phyloP scores from a whole-genome alignment of 2,113 vertebrate genomes.

The Psophia crepitans region DNA sequence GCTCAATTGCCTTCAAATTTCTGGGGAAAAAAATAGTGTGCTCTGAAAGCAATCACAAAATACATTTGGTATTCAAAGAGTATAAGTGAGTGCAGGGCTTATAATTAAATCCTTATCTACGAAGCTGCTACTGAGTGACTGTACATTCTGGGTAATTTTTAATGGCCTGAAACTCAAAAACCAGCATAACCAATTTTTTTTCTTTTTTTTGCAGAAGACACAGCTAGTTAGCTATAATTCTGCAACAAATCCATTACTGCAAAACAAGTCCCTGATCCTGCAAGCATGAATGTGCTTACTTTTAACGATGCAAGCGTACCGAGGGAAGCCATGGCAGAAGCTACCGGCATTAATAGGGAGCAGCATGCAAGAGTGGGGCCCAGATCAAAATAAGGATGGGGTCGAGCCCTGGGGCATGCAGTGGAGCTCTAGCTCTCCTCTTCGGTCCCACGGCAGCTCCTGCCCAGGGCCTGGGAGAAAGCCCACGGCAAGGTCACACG shows the following conservation, averaged over 20 bases:
- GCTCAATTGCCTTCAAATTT: conserved; percentile 68
- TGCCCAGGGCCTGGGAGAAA: background rate
- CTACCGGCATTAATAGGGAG: fast-evolving
- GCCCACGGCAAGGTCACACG: background rate
- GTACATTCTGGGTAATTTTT: conserved; percentile 66
- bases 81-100: conserved; percentile 62
- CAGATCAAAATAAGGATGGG: background rate
- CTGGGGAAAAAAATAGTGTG: conserved; percentile 35
- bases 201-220: conserved; percentile 16
- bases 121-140: conserved; percentile 58
- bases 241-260: conserved; percentile 61
- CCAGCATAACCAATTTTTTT: conserved; percentile 45
- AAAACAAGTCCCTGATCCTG: conserved; percentile 46
- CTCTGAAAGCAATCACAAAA: conserved; percentile 67
- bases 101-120: conserved; percentile 69
- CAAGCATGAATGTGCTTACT: background rate
- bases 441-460: background rate
- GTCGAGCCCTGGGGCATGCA: fast-evolving
- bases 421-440: background rate
- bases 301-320: background rate
- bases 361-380: background rate
- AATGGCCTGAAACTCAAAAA: conserved; percentile 66
- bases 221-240: conserved; percentile 57
- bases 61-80: conserved; percentile 67
- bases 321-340: background rate